phyloP scores from a whole-genome alignment of 1,140 invertebrate species.

The Holcopasites calliopsidis region DNA sequence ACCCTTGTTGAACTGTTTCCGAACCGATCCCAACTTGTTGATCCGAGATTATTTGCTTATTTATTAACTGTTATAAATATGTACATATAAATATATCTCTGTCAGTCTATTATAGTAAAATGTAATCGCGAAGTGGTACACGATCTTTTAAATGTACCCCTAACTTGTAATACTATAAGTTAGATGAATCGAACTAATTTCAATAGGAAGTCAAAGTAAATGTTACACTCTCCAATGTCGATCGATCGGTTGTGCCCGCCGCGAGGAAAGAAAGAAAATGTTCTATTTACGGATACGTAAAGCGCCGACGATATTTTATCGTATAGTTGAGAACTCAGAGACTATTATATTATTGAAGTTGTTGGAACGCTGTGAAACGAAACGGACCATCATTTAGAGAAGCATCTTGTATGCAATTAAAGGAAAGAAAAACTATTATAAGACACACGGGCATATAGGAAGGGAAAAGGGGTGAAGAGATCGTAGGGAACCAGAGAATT shows the following conservation, averaged over 20 bases:
- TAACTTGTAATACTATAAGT: background rate
- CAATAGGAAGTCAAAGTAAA: background rate
- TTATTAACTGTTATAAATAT: conserved; percentile 31
- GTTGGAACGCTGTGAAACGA: conserved; percentile 67
- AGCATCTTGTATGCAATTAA: conserved; percentile 48
- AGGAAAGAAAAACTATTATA: no score
- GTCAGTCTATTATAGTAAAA: background rate
- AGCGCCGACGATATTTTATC: conserved; percentile 54
- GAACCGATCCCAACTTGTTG: background rate
- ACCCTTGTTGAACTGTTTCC: background rate
- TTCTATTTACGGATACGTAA: conserved; percentile 57
- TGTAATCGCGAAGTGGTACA: background rate
- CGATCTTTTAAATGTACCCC: background rate
- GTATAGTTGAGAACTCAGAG: conserved; percentile 65
- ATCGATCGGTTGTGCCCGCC: conserved; percentile 50
- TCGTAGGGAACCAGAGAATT: conserved; percentile 20
- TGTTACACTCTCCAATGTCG: conserved; percentile 15
- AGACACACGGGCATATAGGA: conserved; percentile 17
- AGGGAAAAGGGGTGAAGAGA: conserved; percentile 1
- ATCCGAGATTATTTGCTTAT: conserved; percentile 25
- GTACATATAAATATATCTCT: conserved; percentile 29
- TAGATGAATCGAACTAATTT: background rate
- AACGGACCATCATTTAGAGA: conserved; percentile 70
- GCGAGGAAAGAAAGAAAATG: conserved; percentile 35
- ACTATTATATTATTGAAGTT: conserved; percentile 63